These are phyloP conservation scores for Aotus griseimembra DNA, from an alignment of 2,797 vertebrate genomes.

Conservation along the genomic window DNA sequence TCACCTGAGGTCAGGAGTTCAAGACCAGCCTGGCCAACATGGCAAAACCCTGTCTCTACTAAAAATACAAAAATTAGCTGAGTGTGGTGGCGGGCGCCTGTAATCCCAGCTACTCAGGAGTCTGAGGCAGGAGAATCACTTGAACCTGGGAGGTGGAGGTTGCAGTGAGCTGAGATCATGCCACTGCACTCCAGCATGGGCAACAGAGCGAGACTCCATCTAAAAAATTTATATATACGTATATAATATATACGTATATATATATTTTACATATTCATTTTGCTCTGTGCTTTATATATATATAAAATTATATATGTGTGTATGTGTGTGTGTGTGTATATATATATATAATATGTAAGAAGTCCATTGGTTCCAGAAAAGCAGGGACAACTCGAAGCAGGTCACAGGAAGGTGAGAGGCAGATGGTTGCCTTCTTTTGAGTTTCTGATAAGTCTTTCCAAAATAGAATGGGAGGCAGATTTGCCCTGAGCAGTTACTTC, in stretches of 20 bases:
- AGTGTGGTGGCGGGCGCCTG: neutral
- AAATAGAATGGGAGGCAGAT: neutral
- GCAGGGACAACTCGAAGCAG: neutral
- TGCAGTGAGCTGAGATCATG: rapidly evolving
- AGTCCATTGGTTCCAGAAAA: too few relatives aligned
- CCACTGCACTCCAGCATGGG: neutral
- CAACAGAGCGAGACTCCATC: neutral
- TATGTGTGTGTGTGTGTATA: too few relatives aligned
- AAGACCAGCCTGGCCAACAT: neutral
- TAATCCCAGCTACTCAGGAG: neutral
- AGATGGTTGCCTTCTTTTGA: neutral
- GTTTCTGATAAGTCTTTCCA: neutral
- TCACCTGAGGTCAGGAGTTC: neutral
- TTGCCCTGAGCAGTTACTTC: neutral
- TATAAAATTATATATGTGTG: too few relatives aligned
- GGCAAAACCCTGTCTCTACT: neutral
- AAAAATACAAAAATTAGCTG: neutral
- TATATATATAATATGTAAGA: too few relatives aligned
- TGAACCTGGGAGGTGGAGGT: neutral
- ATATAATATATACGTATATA: too few relatives aligned
- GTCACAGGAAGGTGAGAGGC: neutral
- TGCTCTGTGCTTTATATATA: too few relatives aligned
- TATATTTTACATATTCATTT: too few relatives aligned
- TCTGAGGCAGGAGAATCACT: neutral
- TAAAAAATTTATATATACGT: neutral